Conservation (phyloP, 2,113 vertebrate genomes). For the Spheniscus mendiculus region DNA sequence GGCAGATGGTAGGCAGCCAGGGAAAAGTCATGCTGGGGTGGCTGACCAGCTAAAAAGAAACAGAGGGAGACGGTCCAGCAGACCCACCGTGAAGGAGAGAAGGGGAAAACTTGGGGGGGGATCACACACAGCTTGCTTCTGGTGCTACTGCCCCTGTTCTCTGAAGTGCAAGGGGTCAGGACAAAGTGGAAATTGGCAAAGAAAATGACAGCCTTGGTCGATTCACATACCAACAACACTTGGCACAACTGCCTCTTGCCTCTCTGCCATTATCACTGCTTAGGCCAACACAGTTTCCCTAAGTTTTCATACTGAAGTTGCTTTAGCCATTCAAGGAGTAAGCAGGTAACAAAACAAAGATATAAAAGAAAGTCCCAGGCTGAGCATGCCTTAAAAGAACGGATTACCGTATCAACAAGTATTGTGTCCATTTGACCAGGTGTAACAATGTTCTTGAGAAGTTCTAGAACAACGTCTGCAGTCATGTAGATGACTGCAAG, state of each 20-base stretch:
- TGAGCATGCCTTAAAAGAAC: background rate
- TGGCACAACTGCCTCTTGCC: background rate
- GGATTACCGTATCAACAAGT: background rate
- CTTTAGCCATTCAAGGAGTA: background rate
- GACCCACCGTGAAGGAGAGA: background rate
- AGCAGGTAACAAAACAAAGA: background rate
- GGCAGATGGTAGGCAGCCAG: slow-evolving; percentile 31
- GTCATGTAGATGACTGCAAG: too few relatives aligned
- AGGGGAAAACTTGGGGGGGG: background rate
- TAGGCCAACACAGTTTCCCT: background rate
- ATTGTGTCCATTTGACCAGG: background rate
- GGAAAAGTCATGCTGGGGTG: background rate
- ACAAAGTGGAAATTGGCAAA: background rate
- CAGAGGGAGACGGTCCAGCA: background rate
- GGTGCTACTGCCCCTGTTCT: background rate
- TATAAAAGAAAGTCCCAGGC: fast-evolving
- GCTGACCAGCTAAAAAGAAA: background rate
- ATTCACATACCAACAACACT: background rate
- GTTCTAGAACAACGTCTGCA: background rate
- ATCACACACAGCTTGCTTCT: background rate
- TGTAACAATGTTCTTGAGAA: background rate
- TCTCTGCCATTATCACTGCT: background rate
- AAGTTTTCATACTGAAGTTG: background rate
- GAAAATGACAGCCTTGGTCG: background rate
- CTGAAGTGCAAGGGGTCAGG: background rate